Base-by-base conservation (phyloP, 2,888 invertebrate genomes). In the Cerastis leucographa region DNA sequence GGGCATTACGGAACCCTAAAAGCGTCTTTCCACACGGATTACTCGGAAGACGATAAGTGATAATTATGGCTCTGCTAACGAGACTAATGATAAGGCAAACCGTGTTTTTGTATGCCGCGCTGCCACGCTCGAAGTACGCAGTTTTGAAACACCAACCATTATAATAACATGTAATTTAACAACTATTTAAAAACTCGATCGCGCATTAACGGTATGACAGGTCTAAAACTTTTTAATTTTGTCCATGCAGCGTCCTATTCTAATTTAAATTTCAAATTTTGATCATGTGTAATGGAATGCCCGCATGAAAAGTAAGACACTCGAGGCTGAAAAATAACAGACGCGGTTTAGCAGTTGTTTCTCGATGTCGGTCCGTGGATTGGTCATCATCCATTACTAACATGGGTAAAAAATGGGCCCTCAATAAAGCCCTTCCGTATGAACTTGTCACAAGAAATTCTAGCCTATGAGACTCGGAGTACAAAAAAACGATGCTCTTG, bases 41-140 rank as follows among this genome's bases (percentile, higher is more conserved):
- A 87, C 87, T 81, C 68, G 78, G 89, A 87, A 87, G 83, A 88
- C 78, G 89, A 89, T 92, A 89, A 92, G 90, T 92, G 91, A 89
- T 93, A 91, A 93, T 93, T 91, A 90, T 85, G 86, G 81, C 66
- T 81, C 70, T 84, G 88, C 89, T 93, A 92, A 94, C 89, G 87
- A 90, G 90, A 81, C 91, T 91, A 92, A 91, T 91, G 89, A 90
- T 89, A 90, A 90, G 84, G 86, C 85, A 88, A 88, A 90, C 86
- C 85, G 76, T 76, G 87, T 87, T 87, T 86, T 85, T 87, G 83
- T 88, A 71, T 65, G 66, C 65, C 72, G 61, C 72, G 29, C 75
- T 71, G 78, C 75, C 76, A 81, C 76, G 67, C 66, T 80, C 49
- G 17, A 65, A 74, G 54, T 44, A 71, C 70, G 61, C 67, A 62